Evolutionary conservation across 2,113 vertebrate genomes (phyloP), one percentile per base, ranked within the genome.

Genomic region (Lota lota): DNA sequence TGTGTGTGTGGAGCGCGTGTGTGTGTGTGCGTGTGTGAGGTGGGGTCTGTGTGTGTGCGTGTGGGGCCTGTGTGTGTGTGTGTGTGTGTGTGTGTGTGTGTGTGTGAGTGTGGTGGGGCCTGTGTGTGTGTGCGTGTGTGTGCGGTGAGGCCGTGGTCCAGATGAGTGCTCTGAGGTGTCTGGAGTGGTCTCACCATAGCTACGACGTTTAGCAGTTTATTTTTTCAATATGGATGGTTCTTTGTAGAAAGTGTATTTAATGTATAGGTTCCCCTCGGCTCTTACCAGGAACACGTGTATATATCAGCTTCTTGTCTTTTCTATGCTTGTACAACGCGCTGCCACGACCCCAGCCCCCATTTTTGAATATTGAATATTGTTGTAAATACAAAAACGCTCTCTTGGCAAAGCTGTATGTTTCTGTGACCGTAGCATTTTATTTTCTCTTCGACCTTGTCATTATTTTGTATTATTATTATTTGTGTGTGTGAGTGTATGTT

Each of bases 211-310:
- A 89, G 91, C 88, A 78, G 87, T 90, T 92, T 91, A 90, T 92
- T 93, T 92, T 33, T 90, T 90, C 78, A 89, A 91, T 89, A 90
- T 91, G 82, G 85, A 91, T 89, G 86, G 90, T 90, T 92, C 85
- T 91, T 92, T 93, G 92, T 93, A 93, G 92, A 93, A 93, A 92
- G 85, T 93, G 92, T 92, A 93, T 92, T 92, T 90, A 92, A 92
- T 92, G 91, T 93, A 93, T 92, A 92, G 90, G 87, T 90, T 91
- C 85, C 86, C 50, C 88, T 84, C 88, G 81, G 87, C 89, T 91
- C 89, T 92, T 89, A 88, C 84, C 90, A 88, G 84, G 85, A 88
- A 92, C 88, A 82, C 77, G 82, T 92, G 92, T 92, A 93, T 85
- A 93, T 92, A 92, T 86, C 79, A 1, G 85, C 90, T 90, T 88